Base-by-base conservation (phyloP, 2,888 invertebrate species). In the Cryptophagus acutangulus region DNA sequence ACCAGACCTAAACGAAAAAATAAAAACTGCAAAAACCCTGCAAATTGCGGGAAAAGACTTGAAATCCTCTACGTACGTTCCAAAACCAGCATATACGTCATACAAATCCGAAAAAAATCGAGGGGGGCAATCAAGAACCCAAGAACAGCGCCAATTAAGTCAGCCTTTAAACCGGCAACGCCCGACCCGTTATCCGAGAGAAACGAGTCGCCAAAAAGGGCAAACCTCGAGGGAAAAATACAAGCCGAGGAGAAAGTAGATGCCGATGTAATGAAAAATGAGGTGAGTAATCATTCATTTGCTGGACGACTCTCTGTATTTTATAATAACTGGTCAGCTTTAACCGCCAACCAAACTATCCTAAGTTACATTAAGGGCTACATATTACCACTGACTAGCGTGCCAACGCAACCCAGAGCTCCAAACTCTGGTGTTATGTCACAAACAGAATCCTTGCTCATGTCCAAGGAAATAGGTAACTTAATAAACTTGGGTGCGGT, bases 281-380 rank as follows among this genome's bases (percentile, higher is more conserved):
- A 33, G n/a, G n/a, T n/a, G n/a, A n/a, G n/a, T n/a, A n/a, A n/a
- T n/a, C n/a, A n/a, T n/a, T n/a, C n/a, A n/a, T n/a, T n/a, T n/a
- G n/a, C n/a, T n/a, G n/a, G n/a, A n/a, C n/a, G n/a, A n/a, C n/a
- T n/a, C n/a, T n/a, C n/a, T n/a, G n/a, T n/a, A n/a, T n/a, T n/a
- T n/a, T n/a, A n/a, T n/a, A n/a, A n/a, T n/a, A n/a, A n/a, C n/a
- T n/a, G n/a, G n/a, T n/a, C n/a, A n/a, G n/a, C n/a, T n/a, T n/a
- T n/a, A n/a, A n/a, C n/a, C n/a, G 2, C 29, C 6, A 38, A 45
- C 10, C 26, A 41, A 5, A 13, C 28, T n/a, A n/a, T n/a, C 18
- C 29, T 45, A 28, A 38, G 38, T 8, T 45, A 33, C 37, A 17
- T 44, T 16, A 2, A 4, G 16, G 40, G 41, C 2, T 41, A 41